Evolutionary conservation across 30 jellyfish, hydroid and myxozoan genomes (phyloP), one percentile per base, ranked within the genome.

Genomic region (Nemopilema nomurai): DNA sequence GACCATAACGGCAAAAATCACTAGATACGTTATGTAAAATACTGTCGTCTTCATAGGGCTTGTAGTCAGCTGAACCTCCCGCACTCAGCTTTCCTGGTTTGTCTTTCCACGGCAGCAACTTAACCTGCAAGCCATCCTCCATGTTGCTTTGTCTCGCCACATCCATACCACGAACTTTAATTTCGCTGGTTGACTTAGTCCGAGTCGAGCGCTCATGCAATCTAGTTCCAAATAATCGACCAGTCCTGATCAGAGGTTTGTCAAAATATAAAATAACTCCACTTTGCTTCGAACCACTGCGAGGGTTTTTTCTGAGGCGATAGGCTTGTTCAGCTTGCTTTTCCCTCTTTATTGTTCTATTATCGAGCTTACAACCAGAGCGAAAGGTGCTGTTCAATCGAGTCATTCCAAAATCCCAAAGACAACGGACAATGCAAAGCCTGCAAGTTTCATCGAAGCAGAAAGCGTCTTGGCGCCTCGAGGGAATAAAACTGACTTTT

Each of bases 131-230:
- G 73, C 74, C 89, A 25, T 79, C 89, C 76, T 79, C 79, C 89
- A 79, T 79, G 89, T 79, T 67, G 89, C 89, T 79, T 79, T 79
- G 89, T 79, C 89, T 79, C 80, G 89, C 81, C 89, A 79, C 89
- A 79, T 79, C 89, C 89, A 79, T 79, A 65, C 29, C 89, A 79
- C 89, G 89, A 67, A 79, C 57, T 70, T 78, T 71, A 67, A 30
- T 73, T 33, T 73, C 83, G 70, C 89, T 67, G 73, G 81, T 63
- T 1, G 79, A n/a, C 51, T 66, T 66, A 79, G 81, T 64, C 80
- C 89, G 89, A 63, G 29, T 65, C 30, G 81, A 23, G 24, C 80
- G 80, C 80, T 79, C 89, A 79, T 79, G 80, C 89, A 79, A 79
- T 49, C 80, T 31, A 33, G 80, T 79, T 70, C 84, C 84, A 18